Evolutionary conservation across 2,888 invertebrate genomes (phyloP).

Genomic region (Dilophus febrilis): DNA sequence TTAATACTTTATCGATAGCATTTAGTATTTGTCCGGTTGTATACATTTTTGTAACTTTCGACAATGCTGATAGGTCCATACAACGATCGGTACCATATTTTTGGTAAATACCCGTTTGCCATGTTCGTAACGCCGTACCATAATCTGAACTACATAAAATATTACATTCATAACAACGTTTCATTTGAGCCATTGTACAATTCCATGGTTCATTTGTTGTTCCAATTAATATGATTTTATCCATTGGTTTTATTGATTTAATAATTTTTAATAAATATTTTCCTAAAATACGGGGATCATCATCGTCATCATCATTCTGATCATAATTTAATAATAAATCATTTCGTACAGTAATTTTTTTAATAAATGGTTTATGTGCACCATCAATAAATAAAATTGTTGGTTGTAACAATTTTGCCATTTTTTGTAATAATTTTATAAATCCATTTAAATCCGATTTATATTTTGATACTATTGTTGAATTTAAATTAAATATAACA

Average conservation of each 20-base stretch:
- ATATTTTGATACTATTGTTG: conserved; percentile 40
- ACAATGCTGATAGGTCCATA: conserved; percentile 18
- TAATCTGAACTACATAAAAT: conserved; percentile 25
- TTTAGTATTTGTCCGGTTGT: no score
- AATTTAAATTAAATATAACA: conserved; percentile 44
- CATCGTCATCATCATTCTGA: conserved; percentile 22
- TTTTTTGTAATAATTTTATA: conserved; percentile 42
- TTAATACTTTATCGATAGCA: no score
- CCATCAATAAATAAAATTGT: conserved; percentile 39
- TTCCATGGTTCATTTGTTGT: conserved; percentile 36
- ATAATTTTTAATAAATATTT: conserved; percentile 33
- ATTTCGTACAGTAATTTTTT: conserved; percentile 22
- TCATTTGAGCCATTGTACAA: conserved; percentile 19
- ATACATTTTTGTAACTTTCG: conserved; percentile 18
- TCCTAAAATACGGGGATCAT: conserved; percentile 35
- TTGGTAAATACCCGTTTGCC: conserved; percentile 19
- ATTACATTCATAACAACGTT: conserved; percentile 21
- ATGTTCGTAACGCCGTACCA: conserved; percentile 21
- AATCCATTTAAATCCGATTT: conserved; percentile 43
- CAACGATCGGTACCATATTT: conserved; percentile 12
- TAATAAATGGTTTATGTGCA: conserved; percentile 38
- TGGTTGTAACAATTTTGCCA: conserved; percentile 40
- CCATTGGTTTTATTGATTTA: conserved; percentile 35
- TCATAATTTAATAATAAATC: conserved; percentile 6
- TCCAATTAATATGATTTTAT: conserved; percentile 36